Base-by-base conservation (phyloP, 1,140 invertebrate species). In the Periplaneta americana region DNA sequence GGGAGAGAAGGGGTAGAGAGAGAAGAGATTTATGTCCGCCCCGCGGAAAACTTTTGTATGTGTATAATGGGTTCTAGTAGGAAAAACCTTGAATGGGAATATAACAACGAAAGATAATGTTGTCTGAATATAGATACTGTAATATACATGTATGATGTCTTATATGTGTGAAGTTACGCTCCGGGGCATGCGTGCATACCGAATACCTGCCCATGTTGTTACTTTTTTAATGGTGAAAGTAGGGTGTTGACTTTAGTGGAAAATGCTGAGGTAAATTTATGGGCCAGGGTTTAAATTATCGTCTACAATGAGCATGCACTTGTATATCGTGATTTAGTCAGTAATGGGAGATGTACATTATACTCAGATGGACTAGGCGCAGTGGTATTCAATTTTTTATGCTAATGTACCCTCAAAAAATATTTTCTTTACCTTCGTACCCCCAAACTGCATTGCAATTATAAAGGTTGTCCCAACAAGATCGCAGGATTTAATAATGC, bases 1-100 rank as follows among this genome's bases (percentile, higher is more conserved):
- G 22, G 48, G 4, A n/a, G 22, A 79, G 37, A 39, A 11, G 37
- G 31, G 78, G 33, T 17, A 22, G 5, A 48, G 75, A 34, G 34
- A 76, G 34, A 76, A 76, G 34, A 76, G 75, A 76, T 34, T 34
- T 34, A 34, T 76, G 35, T 77, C 75, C 33, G 75, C 75, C 75
- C 33, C 31, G 35, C 1, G 48, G 48, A 28, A 66, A 66, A 66
- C 48, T 66, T 66, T 66, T 66, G 48, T 66, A 28, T 66, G 48
- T 28, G 28, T 66, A 66, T n/a, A 66, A 66, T 66, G n/a, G 48
- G 28, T 66, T 28, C n/a, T 66, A 66, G 48, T 2, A n/a, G 48
- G 48, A 66, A 66, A 66, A 66, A 66, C 48, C 48, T n/a, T 66
- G 48, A 66, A 66, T 66, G 48, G 11, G 48, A n/a, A 28, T 10